These are phyloP conservation scores for Agapostemon virescens DNA, from an alignment of 2,888 invertebrate species.

Conservation along the genomic window DNA sequence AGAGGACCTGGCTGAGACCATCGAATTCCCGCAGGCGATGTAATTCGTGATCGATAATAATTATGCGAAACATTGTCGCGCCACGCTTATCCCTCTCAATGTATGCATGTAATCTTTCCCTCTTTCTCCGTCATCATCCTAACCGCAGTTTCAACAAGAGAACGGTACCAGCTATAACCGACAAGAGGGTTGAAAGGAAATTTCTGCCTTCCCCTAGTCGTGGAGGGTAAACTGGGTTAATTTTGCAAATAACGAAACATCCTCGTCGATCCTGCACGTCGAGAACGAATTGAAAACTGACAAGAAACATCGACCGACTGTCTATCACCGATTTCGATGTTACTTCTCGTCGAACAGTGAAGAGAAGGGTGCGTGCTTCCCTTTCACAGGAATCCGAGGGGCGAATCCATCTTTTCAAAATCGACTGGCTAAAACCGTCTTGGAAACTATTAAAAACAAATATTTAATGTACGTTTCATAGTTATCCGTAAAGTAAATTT, in stretches of 20 bases:
- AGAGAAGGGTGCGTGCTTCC: neutral
- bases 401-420: neutral
- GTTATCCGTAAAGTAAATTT: too few species aligned
- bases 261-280: slow-evolving; percentile 47
- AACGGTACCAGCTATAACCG: slow-evolving; percentile 32
- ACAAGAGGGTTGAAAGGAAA: slow-evolving; percentile 57
- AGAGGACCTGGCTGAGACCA: slow-evolving; percentile 45
- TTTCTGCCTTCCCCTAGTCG: slow-evolving; percentile 48
- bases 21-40: slow-evolving; percentile 55
- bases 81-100: slow-evolving; percentile 27
- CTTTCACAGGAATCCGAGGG: neutral
- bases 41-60: slow-evolving; percentile 70
- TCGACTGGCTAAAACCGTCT: too few species aligned
- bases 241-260: slow-evolving; percentile 52
- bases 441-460: neutral
- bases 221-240: slow-evolving; percentile 66
- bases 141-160: slow-evolving; percentile 37
- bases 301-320: neutral
- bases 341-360: neutral
- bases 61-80: slow-evolving; percentile 58
- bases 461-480: neutral
- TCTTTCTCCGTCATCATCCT: slow-evolving; percentile 22
- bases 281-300: slow-evolving; percentile 63
- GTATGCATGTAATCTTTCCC: slow-evolving; percentile 30
- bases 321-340: neutral